Conservation (phyloP, 2,797 vertebrate species). For the Monodelphis domestica region DNA sequence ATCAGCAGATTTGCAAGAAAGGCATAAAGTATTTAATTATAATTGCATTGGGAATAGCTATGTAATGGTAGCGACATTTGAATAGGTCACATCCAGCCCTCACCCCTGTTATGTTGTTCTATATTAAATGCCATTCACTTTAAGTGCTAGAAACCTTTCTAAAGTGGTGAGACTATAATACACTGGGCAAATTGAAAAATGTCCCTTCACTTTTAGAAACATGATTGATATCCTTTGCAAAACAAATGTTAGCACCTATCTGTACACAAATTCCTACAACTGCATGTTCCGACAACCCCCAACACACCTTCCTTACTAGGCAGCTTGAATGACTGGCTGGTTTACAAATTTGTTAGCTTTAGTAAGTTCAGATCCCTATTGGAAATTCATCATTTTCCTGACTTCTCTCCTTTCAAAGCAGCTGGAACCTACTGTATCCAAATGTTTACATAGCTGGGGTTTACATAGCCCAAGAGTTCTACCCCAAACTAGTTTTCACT, state of each 20-base stretch:
- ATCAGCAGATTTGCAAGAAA: slow-evolving; percentile 97
- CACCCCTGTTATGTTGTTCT: slow-evolving; percentile 94
- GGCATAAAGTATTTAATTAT: slow-evolving; percentile 98
- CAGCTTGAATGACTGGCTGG: slow-evolving; percentile 47
- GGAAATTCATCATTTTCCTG: slow-evolving; percentile 22
- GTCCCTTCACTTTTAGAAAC: slow-evolving; percentile 89
- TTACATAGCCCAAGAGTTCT: not conserved
- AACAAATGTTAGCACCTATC: slow-evolving; percentile 89
- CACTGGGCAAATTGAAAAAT: slow-evolving; percentile 96
- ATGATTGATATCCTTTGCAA: slow-evolving; percentile 96
- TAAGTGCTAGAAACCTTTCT: slow-evolving; percentile 91
- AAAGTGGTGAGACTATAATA: slow-evolving; percentile 90
- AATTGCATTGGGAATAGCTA: slow-evolving; percentile 89
- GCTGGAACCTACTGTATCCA: not conserved
- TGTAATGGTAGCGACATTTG: slow-evolving; percentile 92
- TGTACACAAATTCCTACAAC: slow-evolving; percentile 85
- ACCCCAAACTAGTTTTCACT: not conserved
- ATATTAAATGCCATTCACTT: slow-evolving; percentile 99
- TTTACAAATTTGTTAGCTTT: slow-evolving; percentile 49
- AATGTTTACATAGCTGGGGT: not conserved
- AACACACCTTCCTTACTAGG: slow-evolving; percentile 38
- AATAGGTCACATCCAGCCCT: slow-evolving; percentile 97
- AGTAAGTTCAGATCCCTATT: slow-evolving; percentile 20
- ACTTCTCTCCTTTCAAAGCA: not conserved
- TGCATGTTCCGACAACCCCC: slow-evolving; percentile 67